phyloP scores from a whole-genome alignment of 2,888 invertebrate species.

The Lingula anatina region DNA sequence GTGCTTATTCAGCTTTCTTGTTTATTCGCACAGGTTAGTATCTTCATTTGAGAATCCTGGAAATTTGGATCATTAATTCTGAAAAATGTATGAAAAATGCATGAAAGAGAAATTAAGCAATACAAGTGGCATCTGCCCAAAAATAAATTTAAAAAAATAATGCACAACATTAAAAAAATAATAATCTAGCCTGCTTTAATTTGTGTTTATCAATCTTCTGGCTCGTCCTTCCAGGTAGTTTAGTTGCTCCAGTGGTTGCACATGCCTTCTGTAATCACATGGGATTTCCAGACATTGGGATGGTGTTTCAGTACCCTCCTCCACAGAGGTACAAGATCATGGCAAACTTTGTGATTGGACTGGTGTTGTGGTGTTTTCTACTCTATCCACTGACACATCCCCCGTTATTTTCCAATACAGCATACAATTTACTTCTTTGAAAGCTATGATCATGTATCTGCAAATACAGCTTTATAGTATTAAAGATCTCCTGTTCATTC shows the following conservation, averaged over 20 bases:
- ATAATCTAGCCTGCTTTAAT: not conserved
- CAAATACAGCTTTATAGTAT: too few species aligned
- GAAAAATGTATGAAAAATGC: too few species aligned
- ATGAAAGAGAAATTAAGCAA: too few species aligned
- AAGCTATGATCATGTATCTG: too few species aligned
- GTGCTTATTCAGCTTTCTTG: slow-evolving; percentile 88
- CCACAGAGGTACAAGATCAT: slow-evolving; percentile 62
- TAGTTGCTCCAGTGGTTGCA: slow-evolving; percentile 78
- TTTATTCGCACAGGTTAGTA: slow-evolving; percentile 75
- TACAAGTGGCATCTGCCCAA: too few species aligned
- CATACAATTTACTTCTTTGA: slow-evolving; percentile 48
- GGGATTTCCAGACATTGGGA: slow-evolving; percentile 86
- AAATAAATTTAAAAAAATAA: too few species aligned
- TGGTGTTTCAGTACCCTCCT: slow-evolving; percentile 61
- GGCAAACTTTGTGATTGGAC: slow-evolving; percentile 69
- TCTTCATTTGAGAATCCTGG: too few species aligned
- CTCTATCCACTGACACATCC: slow-evolving; percentile 75
- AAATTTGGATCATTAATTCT: too few species aligned
- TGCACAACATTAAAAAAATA: too few species aligned
- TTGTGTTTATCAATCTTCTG: not conserved
- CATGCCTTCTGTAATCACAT: slow-evolving; percentile 96
- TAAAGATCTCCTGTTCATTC: too few species aligned
- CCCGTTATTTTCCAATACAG: slow-evolving; percentile 53
- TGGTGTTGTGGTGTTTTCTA: slow-evolving; percentile 71
- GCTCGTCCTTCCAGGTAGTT: slow-evolving; percentile 58